Evolutionary conservation across 1,140 invertebrate genomes (phyloP), one percentile per base, ranked within the genome.

Genomic region (Cotesia glomerata): DNA sequence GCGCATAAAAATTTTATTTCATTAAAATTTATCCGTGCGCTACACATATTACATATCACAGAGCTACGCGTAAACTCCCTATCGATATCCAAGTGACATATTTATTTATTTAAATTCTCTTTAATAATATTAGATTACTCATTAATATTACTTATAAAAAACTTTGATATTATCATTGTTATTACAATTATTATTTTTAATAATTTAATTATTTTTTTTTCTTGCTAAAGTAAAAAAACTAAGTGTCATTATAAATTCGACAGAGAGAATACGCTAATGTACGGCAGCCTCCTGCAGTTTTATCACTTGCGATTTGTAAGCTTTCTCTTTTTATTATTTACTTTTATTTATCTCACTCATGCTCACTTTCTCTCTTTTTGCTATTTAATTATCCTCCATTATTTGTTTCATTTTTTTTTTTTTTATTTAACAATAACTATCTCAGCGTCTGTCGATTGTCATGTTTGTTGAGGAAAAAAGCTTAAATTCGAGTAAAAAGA

Each of bases 31-130:
- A 78, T 79, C 76, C 84, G 84, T 85, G 86, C 81, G 85, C 85
- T 87, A 87, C 81, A 81, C 81, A 81, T 86, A 75, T 82, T 86
- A 87, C 85, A 86, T 87, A 87, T 87, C 86, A 87, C 86, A 87
- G 86, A 87, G 82, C 84, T 87, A 87, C 84, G 81, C 83, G 82
- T 80, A 82, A 81, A 81, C 78, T 85, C 81, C 70, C 81, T 80
- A 84, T 84, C 82, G 71, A 69, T 72, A 72, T 58, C 68, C 52
- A 56, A 52, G 51, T 58, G n/a, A 51, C 39, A 26, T 26, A 58
- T 69, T 39, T 36, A 14, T 61, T 70, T 7, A 61, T 59, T 51
- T 26, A 26, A 26, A 26, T 26, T 26, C 26, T 26, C 26, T 26
- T 26, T 35, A 54, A 14, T 51, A 26, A 35, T 26, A 36, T 4